Conservation (phyloP, 2,888 invertebrate genomes). For the Formica aserva region DNA sequence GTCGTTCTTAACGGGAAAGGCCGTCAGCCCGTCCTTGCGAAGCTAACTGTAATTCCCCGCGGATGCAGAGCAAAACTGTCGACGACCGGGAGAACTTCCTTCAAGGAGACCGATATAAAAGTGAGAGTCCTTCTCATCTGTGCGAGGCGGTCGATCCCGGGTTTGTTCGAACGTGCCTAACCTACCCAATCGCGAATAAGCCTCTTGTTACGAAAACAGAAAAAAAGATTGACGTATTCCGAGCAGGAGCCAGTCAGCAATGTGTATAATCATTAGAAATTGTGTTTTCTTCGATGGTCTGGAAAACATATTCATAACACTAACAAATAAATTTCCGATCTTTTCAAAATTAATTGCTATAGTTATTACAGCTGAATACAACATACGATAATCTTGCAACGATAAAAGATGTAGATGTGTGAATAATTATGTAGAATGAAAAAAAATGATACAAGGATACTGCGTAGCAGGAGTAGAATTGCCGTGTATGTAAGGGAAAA, state of each 20-base stretch:
- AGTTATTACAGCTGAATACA: not conserved
- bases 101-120: constrained; percentile 83
- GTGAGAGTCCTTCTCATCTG: constrained; percentile 81
- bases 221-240: constrained; percentile 10
- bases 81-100: constrained; percentile 78
- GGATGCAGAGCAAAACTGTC: constrained; percentile 79
- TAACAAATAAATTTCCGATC: constrained; percentile 1
- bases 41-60: constrained; percentile 81
- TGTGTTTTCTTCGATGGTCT: not conserved
- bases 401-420: constrained; percentile 15
- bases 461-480: constrained; percentile 26
- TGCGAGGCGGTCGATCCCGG: constrained; percentile 56
- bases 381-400: not conserved
- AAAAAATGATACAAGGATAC: constrained; percentile 39
- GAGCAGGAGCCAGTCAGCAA: not conserved
- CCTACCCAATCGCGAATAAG: constrained; percentile 55
- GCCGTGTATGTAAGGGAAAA: constrained; percentile 2
- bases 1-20: constrained; percentile 69
- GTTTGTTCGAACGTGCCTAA: constrained; percentile 63
- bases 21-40: constrained; percentile 81
- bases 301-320: not conserved
- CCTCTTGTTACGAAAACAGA: constrained; percentile 20
- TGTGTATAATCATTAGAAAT: not conserved
- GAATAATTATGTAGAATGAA: constrained; percentile 26
- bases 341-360: not conserved